Evolutionary conservation across 2,888 invertebrate species (phyloP).

Genomic region (Tetanocera ferruginea): DNA sequence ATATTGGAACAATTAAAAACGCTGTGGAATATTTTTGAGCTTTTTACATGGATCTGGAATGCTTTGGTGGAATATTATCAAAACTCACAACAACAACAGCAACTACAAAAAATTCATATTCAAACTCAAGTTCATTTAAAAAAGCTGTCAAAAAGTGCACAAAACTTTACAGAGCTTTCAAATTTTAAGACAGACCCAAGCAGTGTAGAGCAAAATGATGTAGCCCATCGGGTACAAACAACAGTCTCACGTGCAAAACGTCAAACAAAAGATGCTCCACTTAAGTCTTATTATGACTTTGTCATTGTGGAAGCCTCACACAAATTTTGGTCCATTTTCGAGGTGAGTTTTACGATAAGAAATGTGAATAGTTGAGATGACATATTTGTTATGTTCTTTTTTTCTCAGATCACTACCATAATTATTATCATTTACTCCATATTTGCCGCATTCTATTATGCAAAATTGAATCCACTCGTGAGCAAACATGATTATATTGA

Average conservation of each 20-base stretch:
- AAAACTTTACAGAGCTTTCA: no score
- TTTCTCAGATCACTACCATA: neutral
- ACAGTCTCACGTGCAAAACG: neutral
- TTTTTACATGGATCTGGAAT: neutral
- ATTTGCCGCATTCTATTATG: slow-evolving; percentile 22
- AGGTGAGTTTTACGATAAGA: neutral
- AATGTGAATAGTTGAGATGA: no score
- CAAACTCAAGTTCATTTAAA: neutral
- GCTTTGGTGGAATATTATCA: neutral
- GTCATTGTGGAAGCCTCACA: slow-evolving; percentile 20
- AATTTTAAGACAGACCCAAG: no score
- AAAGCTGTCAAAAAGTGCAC: neutral
- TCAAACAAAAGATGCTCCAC: slow-evolving; percentile 2
- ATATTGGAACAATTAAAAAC: neutral
- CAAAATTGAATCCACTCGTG: slow-evolving; percentile 22
- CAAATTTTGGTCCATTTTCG: slow-evolving; percentile 28
- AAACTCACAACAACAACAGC: neutral
- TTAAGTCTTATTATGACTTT: slow-evolving; percentile 27
- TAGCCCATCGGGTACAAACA: neutral
- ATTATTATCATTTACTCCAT: slow-evolving; percentile 23
- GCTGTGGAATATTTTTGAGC: neutral
- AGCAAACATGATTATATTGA: slow-evolving; percentile 27
- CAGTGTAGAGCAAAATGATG: no score
- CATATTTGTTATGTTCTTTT: no score
- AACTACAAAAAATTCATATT: neutral